These are phyloP conservation scores for Eupristina koningsbergeri DNA, from an alignment of 1,140 invertebrate species.

Conservation along the genomic window DNA sequence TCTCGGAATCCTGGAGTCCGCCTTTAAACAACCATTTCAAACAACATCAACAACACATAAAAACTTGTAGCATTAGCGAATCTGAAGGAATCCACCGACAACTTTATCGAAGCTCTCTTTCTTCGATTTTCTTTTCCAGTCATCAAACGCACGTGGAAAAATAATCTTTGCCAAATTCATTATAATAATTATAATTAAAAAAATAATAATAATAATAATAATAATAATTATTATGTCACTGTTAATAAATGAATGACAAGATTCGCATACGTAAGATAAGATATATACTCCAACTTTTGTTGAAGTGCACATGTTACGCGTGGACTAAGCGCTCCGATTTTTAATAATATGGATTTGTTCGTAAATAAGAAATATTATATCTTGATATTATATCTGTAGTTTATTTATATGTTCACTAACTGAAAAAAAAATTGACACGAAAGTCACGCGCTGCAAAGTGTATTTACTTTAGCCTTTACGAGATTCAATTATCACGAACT, in stretches of 20 bases:
- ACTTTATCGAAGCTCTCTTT: neutral
- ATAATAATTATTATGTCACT: no score
- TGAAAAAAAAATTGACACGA: conserved; percentile 50
- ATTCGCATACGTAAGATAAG: neutral
- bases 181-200: no score
- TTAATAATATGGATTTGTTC: conserved; percentile 11
- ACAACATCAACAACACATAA: no score
- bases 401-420: conserved; percentile 61
- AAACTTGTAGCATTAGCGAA: neutral
- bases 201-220: no score
- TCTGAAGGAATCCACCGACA: neutral
- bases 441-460: conserved; percentile 12
- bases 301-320: neutral
- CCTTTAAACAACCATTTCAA: conserved; percentile 77
- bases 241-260: neutral
- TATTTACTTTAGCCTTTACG: conserved; percentile 47
- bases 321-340: neutral
- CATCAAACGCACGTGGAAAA: neutral
- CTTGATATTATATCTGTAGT: conserved; percentile 55
- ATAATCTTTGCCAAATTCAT: neutral
- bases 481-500: conserved; percentile 60
- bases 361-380: conserved; percentile 41
- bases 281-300: neutral
- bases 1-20: conserved; percentile 88
- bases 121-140: neutral